Evolutionary conservation across 2,888 invertebrate genomes (phyloP), one percentile per base, ranked within the genome.

Genomic region (Merodon equestris): DNA sequence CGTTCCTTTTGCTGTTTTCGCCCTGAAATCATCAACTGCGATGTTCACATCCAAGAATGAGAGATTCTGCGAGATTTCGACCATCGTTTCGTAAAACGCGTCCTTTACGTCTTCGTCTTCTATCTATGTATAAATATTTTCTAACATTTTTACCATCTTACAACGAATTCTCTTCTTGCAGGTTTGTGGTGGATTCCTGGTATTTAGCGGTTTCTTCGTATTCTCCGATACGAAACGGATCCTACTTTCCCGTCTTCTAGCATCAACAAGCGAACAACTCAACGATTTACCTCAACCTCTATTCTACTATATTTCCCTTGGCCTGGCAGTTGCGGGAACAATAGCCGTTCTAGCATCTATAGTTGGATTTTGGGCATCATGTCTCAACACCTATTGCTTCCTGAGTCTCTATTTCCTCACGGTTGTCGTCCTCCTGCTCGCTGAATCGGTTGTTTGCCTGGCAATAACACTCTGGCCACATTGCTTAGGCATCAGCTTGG

Each of bases 331-430:
- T 0, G 90, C 93, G 0, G 95, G 95, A 0, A 90, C 95, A 61
- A 87, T 92, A 38, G 91, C 94, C 57, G 92, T 94, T 61, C 90
- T 93, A 5, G 91, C 93, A 0, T 93, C 94, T 2, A 92, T 95
- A 50, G 88, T 95, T 15, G 95, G 95, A 53, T 95, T 94, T 87
- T 95, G 95, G 95, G 94, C 94, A 0, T 93, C 94, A 0, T 94
- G 94, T 84, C 90, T 94, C 83, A 92, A 93, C 82, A 94, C 93
- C 84, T 94, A 93, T 84, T 92, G 92, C 83, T 91, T 94, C 81
- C 90, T 95, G n/a, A 92, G 92, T 61, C 87, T 92, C 92, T 95
- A 95, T 84, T 93, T 95, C 84, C 87, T 94, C 64, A 88, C 93
- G 48, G 92, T 95, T 34, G 90, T 94, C 53, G 85, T 92, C 2